phyloP scores from a whole-genome alignment of 2,113 vertebrate species.

The Gambusia affinis region DNA sequence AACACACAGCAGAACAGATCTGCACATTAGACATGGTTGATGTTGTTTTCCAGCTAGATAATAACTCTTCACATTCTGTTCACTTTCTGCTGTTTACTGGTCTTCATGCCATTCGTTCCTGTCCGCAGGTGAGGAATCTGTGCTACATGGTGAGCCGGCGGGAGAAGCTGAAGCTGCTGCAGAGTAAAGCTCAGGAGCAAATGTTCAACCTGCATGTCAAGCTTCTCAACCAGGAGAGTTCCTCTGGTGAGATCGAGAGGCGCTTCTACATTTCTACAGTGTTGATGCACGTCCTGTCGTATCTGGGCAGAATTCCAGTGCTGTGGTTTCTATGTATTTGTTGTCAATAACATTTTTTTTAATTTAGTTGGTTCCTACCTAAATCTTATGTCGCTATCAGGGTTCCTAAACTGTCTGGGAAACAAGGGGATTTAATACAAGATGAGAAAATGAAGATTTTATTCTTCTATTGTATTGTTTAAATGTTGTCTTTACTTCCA shows the following conservation, averaged over 20 bases:
- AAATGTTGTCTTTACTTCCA: no score
- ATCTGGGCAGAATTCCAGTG: background rate
- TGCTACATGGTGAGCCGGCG: conserved; percentile 99
- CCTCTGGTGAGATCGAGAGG: conserved; percentile 69
- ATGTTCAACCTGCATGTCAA: conserved; percentile 94
- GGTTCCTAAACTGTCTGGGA: no score
- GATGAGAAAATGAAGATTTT: no score
- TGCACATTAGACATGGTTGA: no score
- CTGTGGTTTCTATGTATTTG: no score
- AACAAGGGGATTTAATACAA: no score
- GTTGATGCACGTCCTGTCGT: background rate
- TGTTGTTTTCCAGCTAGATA: no score
- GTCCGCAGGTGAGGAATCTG: conserved; percentile 91
- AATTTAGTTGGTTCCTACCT: no score
- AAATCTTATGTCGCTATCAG: no score
- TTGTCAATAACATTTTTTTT: background rate
- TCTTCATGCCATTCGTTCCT: background rate
- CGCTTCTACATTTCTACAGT: no score
- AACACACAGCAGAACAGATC: background rate
- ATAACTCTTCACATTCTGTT: no score
- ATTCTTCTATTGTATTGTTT: no score
- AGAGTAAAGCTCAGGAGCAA: conserved; percentile 95
- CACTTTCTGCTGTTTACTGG: background rate
- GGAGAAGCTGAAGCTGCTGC: conserved; percentile 95
- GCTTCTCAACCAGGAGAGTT: conserved; percentile 89